Evolutionary conservation across 2,888 invertebrate species (phyloP).

Genomic region (Cosmia trapezina): DNA sequence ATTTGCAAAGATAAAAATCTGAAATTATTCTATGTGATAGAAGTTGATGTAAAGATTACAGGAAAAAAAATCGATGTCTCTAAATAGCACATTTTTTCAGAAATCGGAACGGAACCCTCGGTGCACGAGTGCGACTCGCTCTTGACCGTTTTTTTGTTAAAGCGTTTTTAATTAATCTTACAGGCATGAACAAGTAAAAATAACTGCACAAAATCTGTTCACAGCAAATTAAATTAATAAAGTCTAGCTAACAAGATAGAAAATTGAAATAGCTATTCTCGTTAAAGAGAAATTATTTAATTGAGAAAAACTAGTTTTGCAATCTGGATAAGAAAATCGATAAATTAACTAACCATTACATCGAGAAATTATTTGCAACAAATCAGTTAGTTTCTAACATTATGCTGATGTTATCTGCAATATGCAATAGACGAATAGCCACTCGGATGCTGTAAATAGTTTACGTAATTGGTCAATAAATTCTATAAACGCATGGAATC

Average conservation of each 20-base stretch:
- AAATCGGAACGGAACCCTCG: too few species aligned
- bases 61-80: too few species aligned
- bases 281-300: slow-evolving; percentile 31
- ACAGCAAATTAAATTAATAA: slow-evolving; percentile 25
- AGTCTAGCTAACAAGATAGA: slow-evolving; percentile 15
- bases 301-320: slow-evolving; percentile 43
- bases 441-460: slow-evolving; percentile 50
- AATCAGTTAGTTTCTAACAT: slow-evolving; percentile 37
- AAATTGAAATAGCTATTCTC: slow-evolving; percentile 27
- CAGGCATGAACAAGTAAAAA: too few species aligned
- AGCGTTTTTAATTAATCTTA: too few species aligned
- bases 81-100: too few species aligned
- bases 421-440: slow-evolving; percentile 48
- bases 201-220: background rate
- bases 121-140: too few species aligned
- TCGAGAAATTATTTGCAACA: slow-evolving; percentile 39
- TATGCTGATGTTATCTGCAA: slow-evolving; percentile 44
- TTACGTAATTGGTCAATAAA: slow-evolving; percentile 60
- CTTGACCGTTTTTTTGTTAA: too few species aligned
- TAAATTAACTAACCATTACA: slow-evolving; percentile 43
- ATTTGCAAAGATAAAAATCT: too few species aligned
- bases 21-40: too few species aligned
- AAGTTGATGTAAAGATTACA: too few species aligned
- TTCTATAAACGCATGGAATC: slow-evolving; percentile 32
- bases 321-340: slow-evolving; percentile 41